A percentile compares a stretch with the other conserved stretches of the same genome.
Conservation (phyloP, 1,140 invertebrate species). For the Cherax destructor region DNA sequence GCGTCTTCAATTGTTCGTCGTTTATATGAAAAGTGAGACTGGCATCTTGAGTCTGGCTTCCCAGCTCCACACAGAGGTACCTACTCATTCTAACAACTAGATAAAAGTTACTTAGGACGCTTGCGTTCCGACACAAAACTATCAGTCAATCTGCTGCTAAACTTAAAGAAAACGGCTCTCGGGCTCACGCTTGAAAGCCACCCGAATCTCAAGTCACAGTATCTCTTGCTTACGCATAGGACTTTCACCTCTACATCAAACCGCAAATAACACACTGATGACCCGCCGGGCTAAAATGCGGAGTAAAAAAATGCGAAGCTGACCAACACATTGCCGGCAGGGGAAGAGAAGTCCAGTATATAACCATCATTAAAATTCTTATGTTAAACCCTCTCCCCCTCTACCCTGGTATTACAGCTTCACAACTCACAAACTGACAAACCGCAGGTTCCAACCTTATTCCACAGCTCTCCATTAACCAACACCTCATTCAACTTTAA, state of each 20-base stretch:
- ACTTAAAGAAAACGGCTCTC: constrained; percentile 28
- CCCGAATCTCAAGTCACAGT: background rate
- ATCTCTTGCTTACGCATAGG: background rate
- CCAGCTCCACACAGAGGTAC: background rate
- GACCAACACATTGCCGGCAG: constrained; percentile 47
- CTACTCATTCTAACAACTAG: background rate
- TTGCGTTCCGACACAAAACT: constrained; percentile 14
- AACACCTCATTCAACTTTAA: constrained; percentile 32
- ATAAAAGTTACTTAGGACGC: background rate
- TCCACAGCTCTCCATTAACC: constrained; percentile 38
- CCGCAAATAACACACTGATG: constrained; percentile 3
- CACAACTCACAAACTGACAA: constrained; percentile 55
- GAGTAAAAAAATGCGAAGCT: constrained; percentile 65
- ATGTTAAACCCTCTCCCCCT: constrained; percentile 54
- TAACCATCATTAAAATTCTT: constrained; percentile 65
- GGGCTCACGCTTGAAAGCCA: constrained; percentile 5
- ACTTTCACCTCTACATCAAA: constrained; percentile 10
- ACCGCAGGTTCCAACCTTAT: constrained; percentile 27
- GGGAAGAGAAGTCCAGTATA: constrained; percentile 56
- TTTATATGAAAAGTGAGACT: constrained; percentile 53
- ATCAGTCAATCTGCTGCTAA: constrained; percentile 28
- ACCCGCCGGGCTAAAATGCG: constrained; percentile 47
- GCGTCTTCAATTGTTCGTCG: background rate
- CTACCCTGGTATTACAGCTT: constrained; percentile 56
- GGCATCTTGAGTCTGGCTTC: background rate